These are phyloP conservation scores for Columbina picui DNA, from an alignment of 2,113 vertebrate species.

Conservation along the genomic window DNA sequence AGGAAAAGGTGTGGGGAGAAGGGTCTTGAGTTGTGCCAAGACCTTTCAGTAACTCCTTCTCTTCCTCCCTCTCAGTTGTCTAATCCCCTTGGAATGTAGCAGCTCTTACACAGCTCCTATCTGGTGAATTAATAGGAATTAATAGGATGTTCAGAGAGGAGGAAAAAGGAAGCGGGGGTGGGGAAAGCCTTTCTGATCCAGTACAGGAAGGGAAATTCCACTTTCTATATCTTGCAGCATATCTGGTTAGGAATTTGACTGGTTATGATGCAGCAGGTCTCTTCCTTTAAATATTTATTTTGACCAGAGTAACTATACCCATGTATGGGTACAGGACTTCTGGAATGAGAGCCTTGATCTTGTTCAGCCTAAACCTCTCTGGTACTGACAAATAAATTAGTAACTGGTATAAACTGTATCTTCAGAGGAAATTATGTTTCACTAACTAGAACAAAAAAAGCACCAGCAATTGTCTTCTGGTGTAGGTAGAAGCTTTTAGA, in stretches of 20 bases:
- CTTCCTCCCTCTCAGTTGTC: neutral
- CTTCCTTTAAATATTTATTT: conserved; percentile 17
- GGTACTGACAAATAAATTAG: neutral
- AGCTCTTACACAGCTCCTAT: neutral
- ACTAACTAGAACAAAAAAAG: neutral
- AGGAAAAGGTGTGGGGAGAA: neutral
- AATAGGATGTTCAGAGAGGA: neutral
- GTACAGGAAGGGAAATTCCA: neutral
- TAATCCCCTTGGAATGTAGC: neutral
- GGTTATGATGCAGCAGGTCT: neutral
- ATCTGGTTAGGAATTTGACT: neutral
- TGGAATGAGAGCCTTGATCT: neutral
- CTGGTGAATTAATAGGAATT: neutral
- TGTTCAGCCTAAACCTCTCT: neutral
- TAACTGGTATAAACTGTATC: neutral
- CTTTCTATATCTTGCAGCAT: neutral
- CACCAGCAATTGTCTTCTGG: neutral
- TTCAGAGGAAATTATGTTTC: neutral
- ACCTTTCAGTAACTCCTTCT: neutral
- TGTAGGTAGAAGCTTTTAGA: neutral
- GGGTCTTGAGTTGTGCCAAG: neutral
- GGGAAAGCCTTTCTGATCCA: neutral
- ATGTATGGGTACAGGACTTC: neutral
- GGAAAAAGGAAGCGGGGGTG: neutral
- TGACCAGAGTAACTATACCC: neutral